Base-by-base conservation (phyloP, 2,113 vertebrate species). In the Semnornis frantzii region DNA sequence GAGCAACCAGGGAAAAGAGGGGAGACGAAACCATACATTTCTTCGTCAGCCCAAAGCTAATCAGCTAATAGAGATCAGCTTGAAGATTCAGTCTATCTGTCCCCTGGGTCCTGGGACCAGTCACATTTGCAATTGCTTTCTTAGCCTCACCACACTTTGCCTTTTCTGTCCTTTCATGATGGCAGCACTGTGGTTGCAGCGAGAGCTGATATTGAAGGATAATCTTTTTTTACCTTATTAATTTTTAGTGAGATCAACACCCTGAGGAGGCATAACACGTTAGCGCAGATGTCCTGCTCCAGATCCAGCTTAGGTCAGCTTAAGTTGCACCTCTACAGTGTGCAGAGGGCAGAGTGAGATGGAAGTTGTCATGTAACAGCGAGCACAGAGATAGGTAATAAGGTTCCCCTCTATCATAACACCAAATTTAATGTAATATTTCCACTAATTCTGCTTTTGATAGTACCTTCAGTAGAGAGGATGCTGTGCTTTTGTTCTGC, bases 181-280 rank as follows among this genome's bases (percentile, higher is more conserved):
- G 19, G 54, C 73, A 83, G 84, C 0, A 0, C 9, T 77, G 23
- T 39, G 34, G 42, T 71, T 92, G 82, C 77, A 86, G 33, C 60
- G 77, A 69, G 86, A 87, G 66, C 63, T 91, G 70, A 62, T 82
- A 70, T 25, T 42, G 55, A 75, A 62, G 77, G 81, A 82, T 87
- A 78, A 89, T 87, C 74, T 84, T 57, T 92, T 92, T 92, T 85
- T 81, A 75, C 74, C 39, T 90, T 3, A 1, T 72, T 93, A 89
- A 69, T 87, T 92, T 94, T 69, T 82, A 76, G 84, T 0, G 1
- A 78, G 69, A 93, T 81, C 80, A 90, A 64, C 44, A 86, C 55
- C 55, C 66, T 76, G 70, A 79, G 71, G 37, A 42, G 4, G 3
- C 15, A 2, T 78, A 69, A 64, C 81, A 71, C 83, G 68, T 76